Conservation (phyloP, 1,140 invertebrate species). For the Hylaeus volcanicus region DNA sequence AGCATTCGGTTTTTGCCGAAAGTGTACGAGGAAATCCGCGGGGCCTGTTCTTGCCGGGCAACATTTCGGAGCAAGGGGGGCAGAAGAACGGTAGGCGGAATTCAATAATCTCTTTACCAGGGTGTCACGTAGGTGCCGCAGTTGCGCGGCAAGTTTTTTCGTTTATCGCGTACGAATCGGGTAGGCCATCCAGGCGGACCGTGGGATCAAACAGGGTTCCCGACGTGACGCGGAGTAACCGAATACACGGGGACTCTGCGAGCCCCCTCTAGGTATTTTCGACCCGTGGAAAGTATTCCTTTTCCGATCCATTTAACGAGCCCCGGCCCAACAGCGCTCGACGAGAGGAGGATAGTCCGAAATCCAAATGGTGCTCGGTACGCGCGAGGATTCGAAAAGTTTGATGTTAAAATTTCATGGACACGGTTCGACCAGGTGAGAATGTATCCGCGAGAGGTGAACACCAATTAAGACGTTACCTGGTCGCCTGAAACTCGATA, state of each 20-base stretch:
- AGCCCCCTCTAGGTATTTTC: constrained; percentile 24
- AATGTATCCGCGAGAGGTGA: constrained; percentile 41
- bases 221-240: constrained; percentile 64
- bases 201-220: constrained; percentile 69
- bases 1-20: constrained; percentile 32
- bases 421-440: constrained; percentile 22
- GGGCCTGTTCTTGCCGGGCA: constrained; percentile 15
- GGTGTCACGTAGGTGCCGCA: constrained; percentile 65
- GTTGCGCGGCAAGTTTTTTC: constrained; percentile 65
- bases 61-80: constrained; percentile 17
- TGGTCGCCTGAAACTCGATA: constrained; percentile 54
- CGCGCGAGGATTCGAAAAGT: too few species aligned
- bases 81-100: constrained; percentile 46
- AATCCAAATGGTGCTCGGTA: too few species aligned
- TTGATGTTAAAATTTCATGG: constrained; percentile 35
- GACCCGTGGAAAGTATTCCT: constrained; percentile 32
- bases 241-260: constrained; percentile 63
- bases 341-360: too few species aligned
- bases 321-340: constrained; percentile 12
- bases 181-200: constrained; percentile 49
- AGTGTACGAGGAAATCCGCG: constrained; percentile 40
- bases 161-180: constrained; percentile 66
- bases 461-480: constrained; percentile 57
- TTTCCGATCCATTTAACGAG: constrained; percentile 26
- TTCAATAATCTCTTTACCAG: constrained; percentile 66